Base-by-base conservation (phyloP, 2,113 vertebrate genomes). In the Meles meles region DNA sequence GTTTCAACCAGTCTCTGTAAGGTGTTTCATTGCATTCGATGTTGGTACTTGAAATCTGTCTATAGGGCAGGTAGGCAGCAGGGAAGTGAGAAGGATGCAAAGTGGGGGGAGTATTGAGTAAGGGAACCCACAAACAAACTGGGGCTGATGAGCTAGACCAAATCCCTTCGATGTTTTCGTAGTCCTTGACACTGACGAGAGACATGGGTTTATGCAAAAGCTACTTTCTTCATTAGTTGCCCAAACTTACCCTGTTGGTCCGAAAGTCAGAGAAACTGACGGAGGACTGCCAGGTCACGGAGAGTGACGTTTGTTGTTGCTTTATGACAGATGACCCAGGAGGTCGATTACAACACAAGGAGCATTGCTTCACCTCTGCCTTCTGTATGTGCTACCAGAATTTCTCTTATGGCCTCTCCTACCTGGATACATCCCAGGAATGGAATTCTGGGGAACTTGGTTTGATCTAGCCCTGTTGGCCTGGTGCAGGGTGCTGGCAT, bases 401-500 rank as follows among this genome's bases (percentile, higher is more conserved):
- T 88, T 11, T 80, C 47, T 49, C 34, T 59, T 8, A 2, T 25
- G 67, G 25, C 31, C 13, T n/a, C 84, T 15, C 61, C 79, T 72
- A n/a, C n/a, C 27, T 10, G 5, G 42, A 27, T 23, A 1, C 1
- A 3, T 92, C n/a, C 67, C 9, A 27, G 15, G 14, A 29, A 27
- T 10, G 4, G 37, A 37, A 34, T 49, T 92, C 31, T n/a, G 21
- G 44, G 37, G 31, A 63, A 14, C 27, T 15, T 9, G 23, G 42
- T 52, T 27, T 55, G 31, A 23, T 20, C 39, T 13, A 1, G 20
- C 39, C 25, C 2, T 0, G 15, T 31, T 14, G 2, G 37, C 79
- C 14, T 17, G 0, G 21, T 42, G 2, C 52, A 27, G 69, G 55
- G 8, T 8, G 15, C 13, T 20, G 18, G 6, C 27, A 11, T 2